Evolutionary conservation across 2,888 invertebrate species (phyloP), one percentile per base, ranked within the genome.

Genomic region (Ophion ellenae): DNA sequence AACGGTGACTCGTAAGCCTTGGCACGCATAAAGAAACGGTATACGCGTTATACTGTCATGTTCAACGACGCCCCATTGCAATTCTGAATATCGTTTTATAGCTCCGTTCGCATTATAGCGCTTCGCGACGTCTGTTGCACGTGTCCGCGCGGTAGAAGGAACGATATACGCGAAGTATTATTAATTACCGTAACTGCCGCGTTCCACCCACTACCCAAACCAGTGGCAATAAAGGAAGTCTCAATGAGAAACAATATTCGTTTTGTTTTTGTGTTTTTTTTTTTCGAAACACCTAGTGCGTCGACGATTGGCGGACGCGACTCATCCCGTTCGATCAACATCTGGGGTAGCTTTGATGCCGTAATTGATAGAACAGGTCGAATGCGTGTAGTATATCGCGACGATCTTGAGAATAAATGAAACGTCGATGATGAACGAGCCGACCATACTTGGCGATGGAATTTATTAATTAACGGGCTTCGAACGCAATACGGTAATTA

Each of bases 1-100:
- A 66, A 57, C 76, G 73, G 57, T 75, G 83, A 87, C 86, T 78
- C 77, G 86, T 85, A 86, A 84, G 87, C 87, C 87, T 87, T 87
- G 87, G 87, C 87, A 87, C 87, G 86, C 86, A 87, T 87, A 83
- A 64, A 64, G 36, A 10, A 61, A 53, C 81, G 20, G 20, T 45
- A 73, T 53, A 53, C 71, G 45, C 53, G 53, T 28, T 64, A 28
- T 47, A 64, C 73, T 47, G 61, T 53, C 59, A 78, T 77, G 81
- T 81, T 74, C 83, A 70, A 84, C 77, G 81, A 74, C 73, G 64
- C 75, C 84, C 71, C 5, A 83, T 84, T 82, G 80, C 71, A 77
- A 86, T 83, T 63, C 64, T 57, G 40, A 45, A 69, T 69, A 61
- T 40, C 57, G 24, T 67, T 77, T 63, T 45, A 59, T 59, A 67